These are phyloP conservation scores for Thryonomys swinderianus DNA, from an alignment of 2,113 vertebrate genomes.

Conservation along the genomic window DNA sequence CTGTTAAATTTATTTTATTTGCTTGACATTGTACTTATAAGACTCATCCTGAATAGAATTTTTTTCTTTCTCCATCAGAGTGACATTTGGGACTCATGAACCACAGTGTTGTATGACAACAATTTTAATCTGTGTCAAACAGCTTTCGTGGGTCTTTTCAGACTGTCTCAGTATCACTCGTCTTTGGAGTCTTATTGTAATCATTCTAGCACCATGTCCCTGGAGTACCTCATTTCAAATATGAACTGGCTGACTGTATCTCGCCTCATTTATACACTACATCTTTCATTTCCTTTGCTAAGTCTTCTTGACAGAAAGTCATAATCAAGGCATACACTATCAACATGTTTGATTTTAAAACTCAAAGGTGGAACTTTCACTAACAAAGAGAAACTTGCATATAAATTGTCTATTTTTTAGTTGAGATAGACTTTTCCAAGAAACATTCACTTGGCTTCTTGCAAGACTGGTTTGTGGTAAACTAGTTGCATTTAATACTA, in stretches of 20 bases:
- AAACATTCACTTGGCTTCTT: not conserved
- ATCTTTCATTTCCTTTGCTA: not conserved
- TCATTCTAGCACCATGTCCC: not conserved
- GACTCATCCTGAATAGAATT: not conserved
- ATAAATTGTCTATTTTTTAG: not conserved
- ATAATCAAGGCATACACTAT: not conserved
- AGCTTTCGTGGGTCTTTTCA: not conserved
- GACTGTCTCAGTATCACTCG: not conserved
- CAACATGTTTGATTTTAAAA: constrained; percentile 6
- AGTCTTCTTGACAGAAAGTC: not conserved
- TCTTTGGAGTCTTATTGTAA: not conserved
- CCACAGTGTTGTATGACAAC: not conserved
- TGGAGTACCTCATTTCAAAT: not conserved
- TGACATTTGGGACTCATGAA: not conserved
- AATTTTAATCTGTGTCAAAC: not conserved
- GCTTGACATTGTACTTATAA: constrained; percentile 6
- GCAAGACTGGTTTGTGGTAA: not conserved
- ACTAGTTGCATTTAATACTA: not conserved
- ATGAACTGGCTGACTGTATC: not conserved
- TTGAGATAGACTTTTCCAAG: not conserved
- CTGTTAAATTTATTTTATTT: not conserved
- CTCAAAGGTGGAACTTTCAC: not conserved
- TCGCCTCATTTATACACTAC: not conserved
- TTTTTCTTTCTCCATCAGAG: not conserved
- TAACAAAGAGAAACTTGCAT: not conserved